These are phyloP conservation scores for Orthosia gothica DNA, from an alignment of 2,888 invertebrate genomes.

Conservation along the genomic window DNA sequence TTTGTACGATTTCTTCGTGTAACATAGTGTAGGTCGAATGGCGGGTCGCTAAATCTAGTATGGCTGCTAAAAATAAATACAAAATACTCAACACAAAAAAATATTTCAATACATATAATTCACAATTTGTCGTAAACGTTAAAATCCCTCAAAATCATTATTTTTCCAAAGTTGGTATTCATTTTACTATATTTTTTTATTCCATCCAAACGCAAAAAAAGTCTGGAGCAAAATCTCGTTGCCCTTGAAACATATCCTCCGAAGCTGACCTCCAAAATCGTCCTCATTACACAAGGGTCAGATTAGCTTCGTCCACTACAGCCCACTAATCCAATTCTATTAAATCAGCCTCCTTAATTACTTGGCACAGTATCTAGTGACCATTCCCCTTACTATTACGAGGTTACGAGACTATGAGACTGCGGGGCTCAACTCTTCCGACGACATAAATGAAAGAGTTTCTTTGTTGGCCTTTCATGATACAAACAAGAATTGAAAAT, in stretches of 20 bases:
- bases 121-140: no score
- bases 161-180: no score
- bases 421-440: conserved; percentile 17
- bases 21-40: no score
- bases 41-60: no score
- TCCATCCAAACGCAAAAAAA: not conserved
- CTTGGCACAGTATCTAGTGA: conserved; percentile 32
- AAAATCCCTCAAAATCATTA: no score
- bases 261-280: not conserved
- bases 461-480: conserved; percentile 25
- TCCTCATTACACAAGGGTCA: conserved; percentile 24
- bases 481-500: conserved; percentile 9
- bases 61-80: no score
- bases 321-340: conserved; percentile 42
- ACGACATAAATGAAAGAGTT: conserved; percentile 27
- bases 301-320: conserved; percentile 11
- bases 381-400: conserved; percentile 33
- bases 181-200: not conserved
- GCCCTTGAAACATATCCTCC: conserved; percentile 14
- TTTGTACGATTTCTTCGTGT: no score
- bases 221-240: not conserved
- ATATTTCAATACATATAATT: no score
- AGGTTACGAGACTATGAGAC: not conserved
- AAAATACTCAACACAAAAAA: no score
- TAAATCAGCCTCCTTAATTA: conserved; percentile 55